Evolutionary conservation across 1,140 invertebrate species (phyloP).

Genomic region (Oedothorax gibbosus): DNA sequence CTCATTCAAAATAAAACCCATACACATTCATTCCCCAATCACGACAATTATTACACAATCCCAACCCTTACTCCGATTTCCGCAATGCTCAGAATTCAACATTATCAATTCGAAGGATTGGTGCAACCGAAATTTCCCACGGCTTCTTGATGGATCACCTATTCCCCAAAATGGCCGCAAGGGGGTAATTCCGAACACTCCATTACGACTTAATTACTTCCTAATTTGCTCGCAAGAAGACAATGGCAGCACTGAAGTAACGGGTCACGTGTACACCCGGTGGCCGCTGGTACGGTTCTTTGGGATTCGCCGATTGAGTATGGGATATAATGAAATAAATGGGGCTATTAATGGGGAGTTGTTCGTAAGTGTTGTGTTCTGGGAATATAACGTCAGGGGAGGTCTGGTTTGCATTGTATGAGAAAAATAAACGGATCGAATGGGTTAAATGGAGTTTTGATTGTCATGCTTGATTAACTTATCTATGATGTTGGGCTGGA

Average conservation of each 20-base stretch:
- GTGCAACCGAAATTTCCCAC: constrained; percentile 15
- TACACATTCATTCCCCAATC: too few species aligned
- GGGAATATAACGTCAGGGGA: background rate
- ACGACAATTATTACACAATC: too few species aligned
- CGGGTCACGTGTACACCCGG: constrained; percentile 25
- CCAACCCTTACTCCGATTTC: too few species aligned
- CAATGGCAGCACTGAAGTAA: constrained; percentile 20
- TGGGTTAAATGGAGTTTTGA: too few species aligned
- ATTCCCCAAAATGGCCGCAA: background rate
- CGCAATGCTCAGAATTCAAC: too few species aligned
- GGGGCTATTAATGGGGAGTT: constrained; percentile 14
- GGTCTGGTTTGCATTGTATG: background rate
- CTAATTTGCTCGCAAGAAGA: constrained; percentile 47
- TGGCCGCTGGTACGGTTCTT: background rate
- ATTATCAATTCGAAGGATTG: background rate
- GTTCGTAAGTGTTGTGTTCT: background rate
- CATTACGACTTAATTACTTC: constrained; percentile 52
- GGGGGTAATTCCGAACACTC: background rate
- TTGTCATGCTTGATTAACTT: too few species aligned
- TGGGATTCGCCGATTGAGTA: constrained; percentile 18
- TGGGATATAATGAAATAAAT: constrained; percentile 51
- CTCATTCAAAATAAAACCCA: too few species aligned
- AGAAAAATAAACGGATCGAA: too few species aligned
- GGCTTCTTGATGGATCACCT: constrained; percentile 16
- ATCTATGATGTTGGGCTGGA: too few species aligned